These are phyloP conservation scores for Hoplias malabaricus DNA, from an alignment of 2,113 vertebrate species.

Conservation along the genomic window DNA sequence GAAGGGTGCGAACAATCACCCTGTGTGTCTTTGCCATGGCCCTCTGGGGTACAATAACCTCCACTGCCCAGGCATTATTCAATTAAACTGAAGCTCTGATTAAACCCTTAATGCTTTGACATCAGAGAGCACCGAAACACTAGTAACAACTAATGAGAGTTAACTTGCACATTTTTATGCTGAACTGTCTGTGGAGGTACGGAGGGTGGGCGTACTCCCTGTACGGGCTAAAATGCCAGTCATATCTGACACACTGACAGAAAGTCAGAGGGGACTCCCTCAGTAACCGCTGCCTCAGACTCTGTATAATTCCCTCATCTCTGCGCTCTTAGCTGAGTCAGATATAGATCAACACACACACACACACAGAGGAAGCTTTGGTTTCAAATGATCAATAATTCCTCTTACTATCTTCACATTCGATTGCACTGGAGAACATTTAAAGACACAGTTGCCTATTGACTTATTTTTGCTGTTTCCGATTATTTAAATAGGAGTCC, in stretches of 20 bases:
- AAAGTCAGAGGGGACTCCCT: constrained; percentile 85
- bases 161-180: neutral
- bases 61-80: neutral
- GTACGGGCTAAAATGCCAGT: neutral
- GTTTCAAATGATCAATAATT: neutral
- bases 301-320: constrained; percentile 77
- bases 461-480: no score
- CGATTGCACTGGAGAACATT: neutral
- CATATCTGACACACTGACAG: constrained; percentile 54
- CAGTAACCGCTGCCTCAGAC: constrained; percentile 81
- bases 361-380: constrained; percentile 20
- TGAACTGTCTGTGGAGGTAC: neutral
- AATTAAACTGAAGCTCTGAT: neutral
- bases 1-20: constrained; percentile 52
- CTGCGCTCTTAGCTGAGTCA: constrained; percentile 69
- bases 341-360: constrained; percentile 4
- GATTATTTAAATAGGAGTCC: no score
- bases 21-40: neutral
- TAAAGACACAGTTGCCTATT: no score
- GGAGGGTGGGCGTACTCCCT: neutral
- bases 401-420: neutral
- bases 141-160: neutral
- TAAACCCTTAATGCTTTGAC: neutral
- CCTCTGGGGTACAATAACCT: neutral
- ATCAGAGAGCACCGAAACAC: neutral